Base-by-base conservation (phyloP, 35 echinoderm and acorn worm species). In the Chiridota heheva region DNA sequence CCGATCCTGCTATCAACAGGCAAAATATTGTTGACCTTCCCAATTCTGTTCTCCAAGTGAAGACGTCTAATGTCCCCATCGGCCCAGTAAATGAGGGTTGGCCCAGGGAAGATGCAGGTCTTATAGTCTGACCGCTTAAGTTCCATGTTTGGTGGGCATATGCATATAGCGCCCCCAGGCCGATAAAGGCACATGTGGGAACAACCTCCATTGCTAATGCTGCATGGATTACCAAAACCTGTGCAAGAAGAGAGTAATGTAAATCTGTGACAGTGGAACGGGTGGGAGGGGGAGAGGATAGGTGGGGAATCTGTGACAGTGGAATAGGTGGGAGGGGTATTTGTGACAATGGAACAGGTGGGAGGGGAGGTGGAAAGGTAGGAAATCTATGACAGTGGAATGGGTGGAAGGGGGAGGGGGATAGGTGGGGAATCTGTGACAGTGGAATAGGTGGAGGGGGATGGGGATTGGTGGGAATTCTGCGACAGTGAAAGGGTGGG, bases 141-240 rank as follows among this genome's bases (percentile, higher is more conserved):
- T 42, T 78, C 75, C 75, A 78, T 78, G 75, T 78, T 58, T 36
- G 75, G 31, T 7, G 75, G 75, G 36, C 75, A 78, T 49, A 78
- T 49, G 18, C 75, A 78, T 15, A 34, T 36, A 22, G 72, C 41
- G 32, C 36, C 63, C 8, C 42, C 18, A 10, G 65, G 47, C 17
- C 36, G 51, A 36, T 84, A 67, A 18, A 84, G 53, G 38, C 81
- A 84, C 25, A 84, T 40, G 35, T 84, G 81, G 22, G 63, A 69
- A 35, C 81, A 84, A 7, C 81, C 81, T 22, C 81, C 81, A 27
- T 84, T 84, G 45, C 72, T 69, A 20, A 36, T 57, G 5, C 64
- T 34, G 40, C 81, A 84, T 20, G 40, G 64, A 72, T 84, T 84
- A 32, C n/a, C n/a, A n/a, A 63, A 8, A 8, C 59, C 59, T 63